Conservation (phyloP, 2,888 invertebrate genomes). For the Operophtera brumata region DNA sequence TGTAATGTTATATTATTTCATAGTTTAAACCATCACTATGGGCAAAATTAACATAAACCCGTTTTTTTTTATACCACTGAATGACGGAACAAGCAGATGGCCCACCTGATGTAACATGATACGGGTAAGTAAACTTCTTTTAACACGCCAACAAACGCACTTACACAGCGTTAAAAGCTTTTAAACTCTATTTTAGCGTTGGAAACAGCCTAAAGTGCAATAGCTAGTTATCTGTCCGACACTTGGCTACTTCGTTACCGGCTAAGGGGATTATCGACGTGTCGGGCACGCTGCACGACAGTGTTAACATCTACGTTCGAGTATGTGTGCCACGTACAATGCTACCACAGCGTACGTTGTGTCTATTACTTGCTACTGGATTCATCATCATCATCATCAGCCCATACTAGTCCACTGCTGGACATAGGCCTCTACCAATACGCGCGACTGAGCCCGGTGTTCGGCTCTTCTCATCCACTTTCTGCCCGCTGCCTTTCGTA, state of each 20-base stretch:
- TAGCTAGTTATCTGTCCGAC: conserved; percentile 55
- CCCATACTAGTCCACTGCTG: too few relatives aligned
- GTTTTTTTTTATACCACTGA: too few relatives aligned
- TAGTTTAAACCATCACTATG: too few relatives aligned
- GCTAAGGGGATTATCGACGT: conserved; percentile 64
- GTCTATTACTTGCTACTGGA: too few relatives aligned
- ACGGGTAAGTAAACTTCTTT: neutral
- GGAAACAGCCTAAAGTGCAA: conserved; percentile 52
- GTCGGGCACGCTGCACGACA: conserved; percentile 34
- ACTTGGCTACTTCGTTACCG: conserved; percentile 64
- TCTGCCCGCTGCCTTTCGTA: too few relatives aligned
- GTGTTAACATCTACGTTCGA: conserved; percentile 40
- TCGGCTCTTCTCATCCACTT: too few relatives aligned
- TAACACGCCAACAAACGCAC: neutral
- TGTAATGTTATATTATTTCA: too few relatives aligned
- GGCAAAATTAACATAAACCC: too few relatives aligned
- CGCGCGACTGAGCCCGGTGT: too few relatives aligned
- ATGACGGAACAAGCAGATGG: too few relatives aligned
- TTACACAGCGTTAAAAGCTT: conserved; percentile 12
- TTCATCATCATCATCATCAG: too few relatives aligned
- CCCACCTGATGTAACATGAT: neutral
- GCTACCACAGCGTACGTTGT: neutral
- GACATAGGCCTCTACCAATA: too few relatives aligned
- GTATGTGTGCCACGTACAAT: conserved; percentile 18
- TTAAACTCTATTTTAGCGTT: conserved; percentile 25